These are phyloP conservation scores for Aspidiotus rigidus DNA, from an alignment of 2,888 invertebrate genomes.

Conservation along the genomic window DNA sequence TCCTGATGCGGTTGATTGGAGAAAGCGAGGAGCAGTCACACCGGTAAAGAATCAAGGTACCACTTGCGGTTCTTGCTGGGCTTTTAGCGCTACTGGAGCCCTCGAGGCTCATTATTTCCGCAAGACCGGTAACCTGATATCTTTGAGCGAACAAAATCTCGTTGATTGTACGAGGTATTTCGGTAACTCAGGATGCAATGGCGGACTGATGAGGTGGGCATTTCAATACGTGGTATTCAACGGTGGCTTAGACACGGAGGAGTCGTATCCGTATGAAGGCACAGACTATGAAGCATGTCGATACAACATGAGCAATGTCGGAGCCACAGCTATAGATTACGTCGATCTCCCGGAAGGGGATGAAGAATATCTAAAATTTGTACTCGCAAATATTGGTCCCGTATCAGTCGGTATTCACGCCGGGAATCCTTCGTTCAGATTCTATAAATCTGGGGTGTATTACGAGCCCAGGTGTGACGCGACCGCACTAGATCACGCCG, in stretches of 20 bases:
- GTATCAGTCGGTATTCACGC: too few relatives aligned
- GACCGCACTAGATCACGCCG: too few relatives aligned
- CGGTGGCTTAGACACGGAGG: slow-evolving; percentile 80
- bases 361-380: too few relatives aligned
- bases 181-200: slow-evolving; percentile 84
- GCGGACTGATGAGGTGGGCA: slow-evolving; percentile 74
- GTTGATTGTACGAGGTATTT: slow-evolving; percentile 75
- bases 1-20: slow-evolving; percentile 75
- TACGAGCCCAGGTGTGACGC: too few relatives aligned
- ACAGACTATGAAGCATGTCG: slow-evolving; percentile 35
- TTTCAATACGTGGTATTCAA: slow-evolving; percentile 76
- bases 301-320: too few relatives aligned
- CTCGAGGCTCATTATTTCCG: slow-evolving; percentile 84
- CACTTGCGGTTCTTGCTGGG: slow-evolving; percentile 68
- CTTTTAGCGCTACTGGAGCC: slow-evolving; percentile 81
- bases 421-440: too few relatives aligned
- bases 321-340: too few relatives aligned
- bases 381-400: too few relatives aligned
- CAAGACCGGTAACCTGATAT: slow-evolving; percentile 62
- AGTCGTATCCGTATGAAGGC: slow-evolving; percentile 74
- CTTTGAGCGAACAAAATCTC: slow-evolving; percentile 85
- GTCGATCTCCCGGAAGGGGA: too few relatives aligned
- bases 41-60: slow-evolving; percentile 74
- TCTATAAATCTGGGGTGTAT: too few relatives aligned
- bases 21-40: slow-evolving; percentile 73